Conservation (phyloP, 2,113 vertebrate genomes). For the Myodes glareolus region DNA sequence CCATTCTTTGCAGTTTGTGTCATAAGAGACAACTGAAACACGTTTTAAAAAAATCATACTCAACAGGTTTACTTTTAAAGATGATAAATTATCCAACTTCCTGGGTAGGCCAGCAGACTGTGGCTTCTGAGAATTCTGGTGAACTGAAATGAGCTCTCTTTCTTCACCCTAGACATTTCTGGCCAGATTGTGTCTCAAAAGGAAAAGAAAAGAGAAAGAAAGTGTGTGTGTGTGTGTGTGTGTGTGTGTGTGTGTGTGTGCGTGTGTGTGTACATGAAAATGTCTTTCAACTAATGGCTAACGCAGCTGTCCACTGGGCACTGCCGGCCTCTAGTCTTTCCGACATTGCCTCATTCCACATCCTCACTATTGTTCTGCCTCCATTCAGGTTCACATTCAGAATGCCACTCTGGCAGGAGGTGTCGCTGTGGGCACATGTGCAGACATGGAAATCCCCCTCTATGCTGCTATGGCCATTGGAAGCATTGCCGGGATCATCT, state of each 20-base stretch:
- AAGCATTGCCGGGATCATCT: constrained; percentile 90
- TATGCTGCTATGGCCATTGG: constrained; percentile 93
- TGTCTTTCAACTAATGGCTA: background rate
- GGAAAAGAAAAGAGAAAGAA: background rate
- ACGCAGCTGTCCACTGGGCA: background rate
- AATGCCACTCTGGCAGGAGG: constrained; percentile 97
- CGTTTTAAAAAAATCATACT: background rate
- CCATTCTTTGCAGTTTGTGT: background rate
- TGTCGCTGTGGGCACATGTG: constrained; percentile 96
- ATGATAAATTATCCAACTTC: background rate
- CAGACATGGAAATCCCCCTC: constrained; percentile 90
- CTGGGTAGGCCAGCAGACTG: background rate
- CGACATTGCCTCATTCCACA: background rate
- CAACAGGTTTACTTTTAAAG: background rate
- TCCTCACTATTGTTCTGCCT: background rate
- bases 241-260: background rate
- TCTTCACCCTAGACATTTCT: background rate
- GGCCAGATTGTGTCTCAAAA: background rate
- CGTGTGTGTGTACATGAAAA: background rate
- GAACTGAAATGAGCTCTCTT: background rate
- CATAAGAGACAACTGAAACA: background rate
- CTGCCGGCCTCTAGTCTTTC: background rate
- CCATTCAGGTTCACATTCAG: constrained; percentile 94
- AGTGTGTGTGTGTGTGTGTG: background rate
- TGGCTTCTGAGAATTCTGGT: background rate